phyloP scores from a whole-genome alignment of 2,797 vertebrate species.

The Cyprinodon diabolis region DNA sequence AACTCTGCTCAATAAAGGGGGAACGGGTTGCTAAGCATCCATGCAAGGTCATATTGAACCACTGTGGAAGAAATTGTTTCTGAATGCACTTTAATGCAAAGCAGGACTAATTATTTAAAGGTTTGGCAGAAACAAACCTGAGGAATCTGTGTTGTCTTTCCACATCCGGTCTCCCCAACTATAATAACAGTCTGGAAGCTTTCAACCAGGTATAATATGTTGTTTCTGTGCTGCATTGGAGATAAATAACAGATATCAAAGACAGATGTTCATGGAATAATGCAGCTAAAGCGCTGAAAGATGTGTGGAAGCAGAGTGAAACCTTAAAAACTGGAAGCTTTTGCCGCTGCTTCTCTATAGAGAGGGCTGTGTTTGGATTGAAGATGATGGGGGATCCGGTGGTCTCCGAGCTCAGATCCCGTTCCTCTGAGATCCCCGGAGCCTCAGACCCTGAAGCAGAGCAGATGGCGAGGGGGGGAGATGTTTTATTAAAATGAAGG shows the following conservation, averaged over 20 bases:
- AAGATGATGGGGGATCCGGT: slow-evolving; percentile 86
- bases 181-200: slow-evolving; percentile 96
- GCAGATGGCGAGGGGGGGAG: slow-evolving; percentile 32
- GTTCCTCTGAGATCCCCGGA: slow-evolving; percentile 92
- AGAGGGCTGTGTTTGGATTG: slow-evolving; percentile 92
- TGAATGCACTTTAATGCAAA: not conserved
- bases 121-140: slow-evolving; percentile 79
- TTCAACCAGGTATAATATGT: slow-evolving; percentile 95
- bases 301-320: slow-evolving; percentile 13
- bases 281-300: no score
- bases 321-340: slow-evolving; percentile 98
- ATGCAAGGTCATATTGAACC: slow-evolving; percentile 55
- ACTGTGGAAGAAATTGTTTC: slow-evolving; percentile 40
- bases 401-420: slow-evolving; percentile 89
- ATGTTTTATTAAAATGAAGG: slow-evolving; percentile 37
- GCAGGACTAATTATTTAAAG: not conserved
- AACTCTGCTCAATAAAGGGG: slow-evolving; percentile 21
- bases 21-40: slow-evolving; percentile 45
- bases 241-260: slow-evolving; percentile 1
- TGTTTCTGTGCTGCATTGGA: slow-evolving; percentile 94
- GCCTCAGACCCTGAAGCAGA: slow-evolving; percentile 87
- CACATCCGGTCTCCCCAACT: slow-evolving; percentile 97
- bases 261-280: not conserved
- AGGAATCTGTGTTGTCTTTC: slow-evolving; percentile 97
- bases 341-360: slow-evolving; percentile 97